These are phyloP conservation scores for Glossophaga mutica DNA, from an alignment of 2,797 vertebrate genomes.

Conservation along the genomic window DNA sequence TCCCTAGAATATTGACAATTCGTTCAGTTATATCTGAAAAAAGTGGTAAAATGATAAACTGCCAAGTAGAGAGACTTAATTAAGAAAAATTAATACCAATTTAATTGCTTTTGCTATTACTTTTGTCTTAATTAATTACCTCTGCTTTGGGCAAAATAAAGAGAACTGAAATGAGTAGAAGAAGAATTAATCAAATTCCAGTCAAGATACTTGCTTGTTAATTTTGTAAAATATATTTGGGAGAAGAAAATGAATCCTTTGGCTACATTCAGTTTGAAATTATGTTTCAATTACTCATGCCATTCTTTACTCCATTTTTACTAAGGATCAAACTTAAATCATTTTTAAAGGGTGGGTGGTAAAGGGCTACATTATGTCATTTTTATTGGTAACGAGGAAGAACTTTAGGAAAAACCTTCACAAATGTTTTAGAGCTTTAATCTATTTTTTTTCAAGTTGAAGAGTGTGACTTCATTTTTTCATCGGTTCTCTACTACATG, in stretches of 20 bases:
- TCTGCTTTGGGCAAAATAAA: slow-evolving; percentile 70
- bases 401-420: neutral
- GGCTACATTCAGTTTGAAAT: neutral
- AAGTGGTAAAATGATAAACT: slow-evolving; percentile 53
- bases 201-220: slow-evolving; percentile 39
- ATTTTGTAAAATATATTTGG: slow-evolving; percentile 42
- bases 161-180: neutral
- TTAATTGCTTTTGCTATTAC: slow-evolving; percentile 70
- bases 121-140: slow-evolving; percentile 72
- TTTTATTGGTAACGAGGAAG: neutral
- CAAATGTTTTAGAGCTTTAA: neutral
- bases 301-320: neutral
- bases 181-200: slow-evolving; percentile 54
- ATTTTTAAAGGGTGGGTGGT: neutral
- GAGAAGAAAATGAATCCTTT: slow-evolving; percentile 27
- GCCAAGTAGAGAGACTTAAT: slow-evolving; percentile 67
- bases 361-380: neutral
- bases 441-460: neutral
- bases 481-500: neutral
- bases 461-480: neutral
- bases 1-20: slow-evolving; percentile 33
- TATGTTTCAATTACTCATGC: neutral
- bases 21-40: neutral
- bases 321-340: neutral
- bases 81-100: slow-evolving; percentile 66